Conservation (phyloP, 2,113 vertebrate genomes). For the Heterocephalus glaber region DNA sequence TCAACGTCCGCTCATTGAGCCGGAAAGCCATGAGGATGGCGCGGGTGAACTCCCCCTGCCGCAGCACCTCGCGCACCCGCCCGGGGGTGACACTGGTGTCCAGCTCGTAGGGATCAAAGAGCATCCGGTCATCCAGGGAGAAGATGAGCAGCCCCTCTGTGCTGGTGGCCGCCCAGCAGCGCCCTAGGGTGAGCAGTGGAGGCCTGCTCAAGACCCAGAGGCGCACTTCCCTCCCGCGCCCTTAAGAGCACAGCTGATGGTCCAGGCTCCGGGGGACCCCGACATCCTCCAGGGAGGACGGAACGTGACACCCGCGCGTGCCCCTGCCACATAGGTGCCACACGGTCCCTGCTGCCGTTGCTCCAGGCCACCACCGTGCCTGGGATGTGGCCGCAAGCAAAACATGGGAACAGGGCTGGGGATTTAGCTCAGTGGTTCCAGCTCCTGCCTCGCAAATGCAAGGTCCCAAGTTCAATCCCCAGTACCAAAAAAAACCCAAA, state of each 20-base stretch:
- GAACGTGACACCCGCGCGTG: fast-evolving
- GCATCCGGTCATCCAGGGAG: constrained; percentile 91
- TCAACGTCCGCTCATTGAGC: constrained; percentile 92
- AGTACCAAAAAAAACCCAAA: too few relatives aligned
- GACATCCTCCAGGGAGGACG: too few relatives aligned
- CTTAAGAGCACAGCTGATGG: neutral
- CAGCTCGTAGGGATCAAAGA: constrained; percentile 97
- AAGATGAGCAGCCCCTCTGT: constrained; percentile 97
- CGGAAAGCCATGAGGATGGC: constrained; percentile 94
- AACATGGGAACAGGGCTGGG: too few relatives aligned
- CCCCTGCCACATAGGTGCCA: neutral
- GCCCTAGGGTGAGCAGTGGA: constrained; percentile 83
- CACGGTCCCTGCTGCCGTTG: fast-evolving
- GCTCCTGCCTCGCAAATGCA: too few relatives aligned
- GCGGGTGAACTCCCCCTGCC: constrained; percentile 86
- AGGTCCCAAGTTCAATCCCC: too few relatives aligned
- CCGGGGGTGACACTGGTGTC: constrained; percentile 93
- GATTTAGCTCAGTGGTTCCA: too few relatives aligned
- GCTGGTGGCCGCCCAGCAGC: constrained; percentile 95
- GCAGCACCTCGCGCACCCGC: constrained; percentile 88
- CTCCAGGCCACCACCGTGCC: neutral
- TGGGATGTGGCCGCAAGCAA: neutral
- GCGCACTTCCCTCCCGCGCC: neutral
- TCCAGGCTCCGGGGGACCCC: too few relatives aligned
- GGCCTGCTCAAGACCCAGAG: too few relatives aligned